Base-by-base conservation (phyloP, 2,888 invertebrate genomes). In the Tolmerus cingulatus region DNA sequence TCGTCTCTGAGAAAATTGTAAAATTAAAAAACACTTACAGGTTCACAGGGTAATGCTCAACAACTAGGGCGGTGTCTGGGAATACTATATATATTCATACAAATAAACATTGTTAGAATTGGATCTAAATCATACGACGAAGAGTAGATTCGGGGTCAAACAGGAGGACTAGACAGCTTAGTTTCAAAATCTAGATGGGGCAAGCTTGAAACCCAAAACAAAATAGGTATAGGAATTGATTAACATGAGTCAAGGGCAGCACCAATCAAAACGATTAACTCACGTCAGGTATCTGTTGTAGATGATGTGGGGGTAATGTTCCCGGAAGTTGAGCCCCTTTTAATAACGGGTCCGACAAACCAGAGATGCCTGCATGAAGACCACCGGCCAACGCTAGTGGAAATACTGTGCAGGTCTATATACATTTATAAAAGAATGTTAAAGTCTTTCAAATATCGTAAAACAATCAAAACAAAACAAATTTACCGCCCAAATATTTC, bases 251-350 rank as follows among this genome's bases (percentile, higher is more conserved):
- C 76, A 86, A 78, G 79, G 86, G 91, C 90, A 91, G 91, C 91
- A 91, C 91, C 91, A 91, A 90, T 90, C 90, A 91, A 90, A 90
- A 91, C 90, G 90, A 89, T 90, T 89, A 92, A 93, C 93, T 93
- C 93, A 93, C 93, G 92, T 93, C 93, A 91, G 93, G 91, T 91
- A 93, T 91, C 90, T 93, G 93, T 90, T 93, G 93, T 91, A 93
- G 92, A 91, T 93, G 92, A 91, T 92, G 92, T 91, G 92, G 92
- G 90, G 92, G 93, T 91, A 93, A 90, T 90, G 93, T 92, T 91
- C 92, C 93, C 91, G 89, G 90, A 90, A 93, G 92, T 91, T 93
- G 93, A 91, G 92, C 92, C 91, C 93, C 93, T 91, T 93, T 93
- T 91, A 93, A 91, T 90, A 93, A 91, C 91, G 93, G 93, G 92